Percentiles rank a stretch among this genome's conserved stretches.
Conservation (phyloP, 2,888 invertebrate genomes). For the Calliphora vomitoria region DNA sequence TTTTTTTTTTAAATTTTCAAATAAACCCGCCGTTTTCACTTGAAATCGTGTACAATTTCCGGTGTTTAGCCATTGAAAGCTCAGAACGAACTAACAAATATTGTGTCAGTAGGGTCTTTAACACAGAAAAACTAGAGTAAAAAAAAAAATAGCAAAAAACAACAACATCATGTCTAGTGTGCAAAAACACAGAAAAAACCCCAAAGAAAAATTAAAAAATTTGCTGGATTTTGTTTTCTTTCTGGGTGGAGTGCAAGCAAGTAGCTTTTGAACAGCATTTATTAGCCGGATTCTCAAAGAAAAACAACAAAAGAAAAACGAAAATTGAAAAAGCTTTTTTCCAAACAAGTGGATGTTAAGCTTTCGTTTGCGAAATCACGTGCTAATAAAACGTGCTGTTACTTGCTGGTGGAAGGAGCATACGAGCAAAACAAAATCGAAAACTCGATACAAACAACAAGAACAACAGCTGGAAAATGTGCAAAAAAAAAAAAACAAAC, state of each 20-base stretch:
- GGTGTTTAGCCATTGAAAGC: slow-evolving; percentile 75
- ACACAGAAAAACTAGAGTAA: slow-evolving; percentile 54
- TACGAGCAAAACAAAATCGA: slow-evolving; percentile 68
- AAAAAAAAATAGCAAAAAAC: slow-evolving; percentile 5
- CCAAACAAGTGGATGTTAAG: slow-evolving; percentile 64
- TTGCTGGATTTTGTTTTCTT: slow-evolving; percentile 52
- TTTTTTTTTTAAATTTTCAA: slow-evolving; percentile 46
- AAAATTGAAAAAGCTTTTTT: slow-evolving; percentile 9
- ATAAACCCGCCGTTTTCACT: slow-evolving; percentile 58
- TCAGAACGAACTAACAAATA: slow-evolving; percentile 75
- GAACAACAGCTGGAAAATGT: not conserved
- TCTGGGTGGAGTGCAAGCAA: slow-evolving; percentile 68
- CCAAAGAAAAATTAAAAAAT: slow-evolving; percentile 36
- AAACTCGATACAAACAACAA: not conserved
- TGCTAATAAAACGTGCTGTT: slow-evolving; percentile 68
- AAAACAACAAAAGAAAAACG: slow-evolving; percentile 31
- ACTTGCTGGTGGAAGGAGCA: slow-evolving; percentile 54
- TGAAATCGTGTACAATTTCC: slow-evolving; percentile 39
- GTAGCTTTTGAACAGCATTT: slow-evolving; percentile 50
- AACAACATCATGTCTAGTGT: not conserved
- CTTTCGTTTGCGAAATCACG: slow-evolving; percentile 60
- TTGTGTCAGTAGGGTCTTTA: slow-evolving; percentile 71
- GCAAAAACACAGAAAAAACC: slow-evolving; percentile 13
- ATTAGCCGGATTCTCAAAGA: slow-evolving; percentile 53
- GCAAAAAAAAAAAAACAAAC: not conserved